Base-by-base conservation (phyloP, 2,888 invertebrate genomes). In the Griposia aprilina region DNA sequence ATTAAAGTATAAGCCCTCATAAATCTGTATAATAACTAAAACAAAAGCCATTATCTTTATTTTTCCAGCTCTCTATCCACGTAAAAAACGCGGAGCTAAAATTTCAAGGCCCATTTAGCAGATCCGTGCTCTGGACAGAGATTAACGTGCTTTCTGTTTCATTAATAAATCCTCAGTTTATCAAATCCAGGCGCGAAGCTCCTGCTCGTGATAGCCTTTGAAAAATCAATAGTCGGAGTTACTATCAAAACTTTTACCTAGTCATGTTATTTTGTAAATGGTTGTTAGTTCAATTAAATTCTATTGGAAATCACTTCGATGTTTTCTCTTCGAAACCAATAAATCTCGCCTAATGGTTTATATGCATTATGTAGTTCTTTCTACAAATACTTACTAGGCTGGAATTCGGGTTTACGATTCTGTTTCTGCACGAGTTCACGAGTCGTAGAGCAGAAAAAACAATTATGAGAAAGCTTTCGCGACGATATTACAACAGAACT, bases 141-240 rank as follows among this genome's bases (percentile, higher is more conserved):
- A 95, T 95, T 94, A 94, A 94, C 94, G 93, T 91, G 90, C 91
- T 90, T 90, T 88, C 90, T 91, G 91, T 92, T 93, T 93, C 93
- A 92, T 92, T 93, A 93, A 92, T 92, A 92, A 92, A 92, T 90
- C 88, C 87, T 81, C 85, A 88, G 87, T 90, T 90, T 90, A 91
- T 92, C 91, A 92, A 91, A 91, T 88, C 86, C 89, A 84, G 84
- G 87, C 84, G 80, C 74, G 81, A 82, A 86, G 82, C 80, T 78
- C 71, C 71, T 84, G 78, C 75, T 83, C 74, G 74, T 78, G 68
- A 80, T 74, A 71, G 66, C 74, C 60, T 76, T 72, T 66, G 71
- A 73, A 85, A 83, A 88, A 86, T 84, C 80, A 80, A 79, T 78
- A 81, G 68, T 36, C 73, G 23, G 11, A 66, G 60, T 71, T 65